phyloP scores from a whole-genome alignment of 1,140 invertebrate species.

The Pantala flavescens region DNA sequence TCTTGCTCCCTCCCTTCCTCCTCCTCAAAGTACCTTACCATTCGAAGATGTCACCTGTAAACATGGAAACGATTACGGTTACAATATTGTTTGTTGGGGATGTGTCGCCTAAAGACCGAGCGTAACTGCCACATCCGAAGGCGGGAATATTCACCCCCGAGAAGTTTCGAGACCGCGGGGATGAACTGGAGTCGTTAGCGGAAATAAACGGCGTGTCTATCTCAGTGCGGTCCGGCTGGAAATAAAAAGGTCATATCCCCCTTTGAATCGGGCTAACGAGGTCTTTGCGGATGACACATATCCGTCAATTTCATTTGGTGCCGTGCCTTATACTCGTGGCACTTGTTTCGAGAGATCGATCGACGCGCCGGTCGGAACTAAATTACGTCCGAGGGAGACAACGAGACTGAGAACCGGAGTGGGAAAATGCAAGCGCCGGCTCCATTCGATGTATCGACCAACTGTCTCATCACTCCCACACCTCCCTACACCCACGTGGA shows the following conservation, averaged over 20 bases:
- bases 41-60: neutral
- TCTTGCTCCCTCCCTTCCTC: neutral
- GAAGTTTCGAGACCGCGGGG: too few species aligned
- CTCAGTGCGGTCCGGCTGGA: too few species aligned
- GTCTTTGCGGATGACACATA: neutral
- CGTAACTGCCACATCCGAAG: too few species aligned
- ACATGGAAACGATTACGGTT: neutral
- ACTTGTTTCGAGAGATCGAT: conserved; percentile 1
- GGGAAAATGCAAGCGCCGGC: neutral
- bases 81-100: too few species aligned
- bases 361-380: neutral
- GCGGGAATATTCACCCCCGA: too few species aligned
- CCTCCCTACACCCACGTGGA: neutral
- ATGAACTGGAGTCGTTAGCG: too few species aligned
- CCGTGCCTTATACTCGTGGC: neutral
- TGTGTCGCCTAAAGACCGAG: too few species aligned
- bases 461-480: neutral
- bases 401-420: neutral
- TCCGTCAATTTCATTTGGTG: neutral
- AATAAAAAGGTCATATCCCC: too few species aligned
- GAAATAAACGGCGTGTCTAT: too few species aligned
- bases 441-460: neutral
- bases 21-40: neutral
- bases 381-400: neutral
- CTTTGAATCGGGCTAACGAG: too few species aligned